Percentiles rank a stretch among this genome's conserved stretches.
Evolutionary conservation across 2,797 vertebrate genomes (phyloP).

Genomic region (Kryptolebias ocellatus): DNA sequence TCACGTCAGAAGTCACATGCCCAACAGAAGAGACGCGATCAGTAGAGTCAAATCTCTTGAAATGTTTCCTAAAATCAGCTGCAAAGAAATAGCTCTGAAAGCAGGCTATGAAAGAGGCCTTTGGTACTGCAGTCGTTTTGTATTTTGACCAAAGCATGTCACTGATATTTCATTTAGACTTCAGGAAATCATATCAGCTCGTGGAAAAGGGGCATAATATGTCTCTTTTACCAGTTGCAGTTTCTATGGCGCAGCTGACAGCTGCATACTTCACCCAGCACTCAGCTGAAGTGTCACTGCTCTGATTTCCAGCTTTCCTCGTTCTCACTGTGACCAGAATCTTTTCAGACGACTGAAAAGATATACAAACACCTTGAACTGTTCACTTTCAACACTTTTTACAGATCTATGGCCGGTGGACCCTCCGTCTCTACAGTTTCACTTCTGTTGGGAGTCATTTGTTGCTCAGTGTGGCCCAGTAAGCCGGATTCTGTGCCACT

Average conservation of each 20-base stretch:
- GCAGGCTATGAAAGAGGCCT: background rate
- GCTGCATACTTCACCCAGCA: conserved; percentile 61
- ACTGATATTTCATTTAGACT: background rate
- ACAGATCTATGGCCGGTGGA: conserved; percentile 34
- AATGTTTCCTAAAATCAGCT: background rate
- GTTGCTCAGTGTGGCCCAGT: conserved; percentile 61
- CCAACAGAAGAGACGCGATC: background rate
- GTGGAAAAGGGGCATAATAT: background rate
- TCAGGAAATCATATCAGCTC: background rate
- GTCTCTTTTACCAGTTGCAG: conserved; percentile 12
- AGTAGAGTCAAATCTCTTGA: background rate
- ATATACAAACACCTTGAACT: conserved; percentile 13
- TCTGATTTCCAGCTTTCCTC: conserved; percentile 32
- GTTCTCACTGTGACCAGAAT: background rate
- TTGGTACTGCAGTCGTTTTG: background rate
- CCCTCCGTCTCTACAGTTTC: conserved; percentile 49
- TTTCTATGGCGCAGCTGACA: conserved; percentile 68
- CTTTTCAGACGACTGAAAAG: conserved; percentile 20
- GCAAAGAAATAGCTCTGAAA: background rate
- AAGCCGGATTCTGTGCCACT: conserved; percentile 71
- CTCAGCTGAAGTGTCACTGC: conserved; percentile 44
- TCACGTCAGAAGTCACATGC: background rate
- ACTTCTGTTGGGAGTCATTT: conserved; percentile 53
- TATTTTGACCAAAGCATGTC: conserved; percentile 4
- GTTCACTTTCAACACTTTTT: conserved; percentile 16